These are phyloP conservation scores for Hyperoplus immaculatus DNA, from an alignment of 2,797 vertebrate genomes.

Conservation along the genomic window DNA sequence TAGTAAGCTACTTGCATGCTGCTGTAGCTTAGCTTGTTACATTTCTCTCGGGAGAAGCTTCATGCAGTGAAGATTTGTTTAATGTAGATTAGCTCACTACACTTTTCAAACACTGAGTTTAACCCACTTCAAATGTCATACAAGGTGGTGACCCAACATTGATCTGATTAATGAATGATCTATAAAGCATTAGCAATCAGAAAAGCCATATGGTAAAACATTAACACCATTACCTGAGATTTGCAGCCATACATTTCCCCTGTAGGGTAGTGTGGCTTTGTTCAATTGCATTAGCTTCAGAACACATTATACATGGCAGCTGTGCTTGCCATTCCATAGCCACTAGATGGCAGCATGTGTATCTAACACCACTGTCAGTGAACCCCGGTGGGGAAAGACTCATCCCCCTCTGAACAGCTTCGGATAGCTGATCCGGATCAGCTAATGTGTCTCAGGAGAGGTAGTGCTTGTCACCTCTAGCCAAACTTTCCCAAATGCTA, in stretches of 20 bases:
- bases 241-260: not conserved
- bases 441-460: slow-evolving; percentile 40
- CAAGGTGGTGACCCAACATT: no score
- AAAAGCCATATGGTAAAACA: no score
- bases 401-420: slow-evolving; percentile 28
- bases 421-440: slow-evolving; percentile 58
- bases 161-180: no score
- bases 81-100: no score
- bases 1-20: no score
- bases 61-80: no score
- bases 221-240: no score
- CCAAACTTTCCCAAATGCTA: slow-evolving; percentile 37
- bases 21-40: no score
- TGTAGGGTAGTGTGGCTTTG: not conserved
- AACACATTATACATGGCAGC: not conserved
- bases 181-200: no score
- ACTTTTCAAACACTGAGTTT: no score
- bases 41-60: no score
- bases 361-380: not conserved
- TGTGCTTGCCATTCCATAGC: slow-evolving; percentile 13
- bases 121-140: no score
- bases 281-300: not conserved
- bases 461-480: slow-evolving; percentile 28
- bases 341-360: slow-evolving; percentile 77
- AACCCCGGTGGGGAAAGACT: slow-evolving; percentile 17